Conservation (phyloP, 2,113 vertebrate species). For the Chaetodon trifascialis region DNA sequence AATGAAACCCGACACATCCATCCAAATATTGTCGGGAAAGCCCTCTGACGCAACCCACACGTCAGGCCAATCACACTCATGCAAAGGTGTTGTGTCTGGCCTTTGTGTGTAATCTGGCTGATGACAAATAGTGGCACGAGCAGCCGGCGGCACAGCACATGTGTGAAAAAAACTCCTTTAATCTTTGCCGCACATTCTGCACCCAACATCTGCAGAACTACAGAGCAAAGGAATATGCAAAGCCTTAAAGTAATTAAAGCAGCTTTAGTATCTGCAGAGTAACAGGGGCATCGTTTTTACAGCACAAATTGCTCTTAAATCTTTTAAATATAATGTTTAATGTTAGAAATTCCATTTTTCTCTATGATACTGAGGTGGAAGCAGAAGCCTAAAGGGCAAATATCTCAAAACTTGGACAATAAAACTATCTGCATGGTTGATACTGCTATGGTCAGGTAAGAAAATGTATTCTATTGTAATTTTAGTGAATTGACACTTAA, state of each 20-base stretch:
- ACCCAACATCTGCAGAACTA: constrained; percentile 1
- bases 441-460: neutral
- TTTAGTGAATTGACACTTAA: neutral
- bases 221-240: neutral
- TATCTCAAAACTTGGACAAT: no score
- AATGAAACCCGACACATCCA: constrained; percentile 59
- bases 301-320: no score
- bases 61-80: constrained; percentile 40
- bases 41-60: constrained; percentile 35
- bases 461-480: neutral
- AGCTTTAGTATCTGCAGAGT: neutral
- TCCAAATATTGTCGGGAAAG: constrained; percentile 66
- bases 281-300: neutral
- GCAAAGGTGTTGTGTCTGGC: constrained; percentile 34
- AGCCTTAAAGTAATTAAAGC: neutral
- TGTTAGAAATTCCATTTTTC: no score
- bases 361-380: no score
- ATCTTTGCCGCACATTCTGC: neutral
- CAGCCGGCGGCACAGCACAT: neutral
- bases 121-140: constrained; percentile 49
- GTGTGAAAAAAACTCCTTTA: neutral
- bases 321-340: no score
- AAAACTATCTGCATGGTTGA: no score
- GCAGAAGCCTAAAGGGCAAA: no score
- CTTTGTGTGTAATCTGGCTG: constrained; percentile 49